These are phyloP conservation scores for Temnothorax unifasciatus DNA, from an alignment of 2,888 invertebrate species.

Conservation along the genomic window DNA sequence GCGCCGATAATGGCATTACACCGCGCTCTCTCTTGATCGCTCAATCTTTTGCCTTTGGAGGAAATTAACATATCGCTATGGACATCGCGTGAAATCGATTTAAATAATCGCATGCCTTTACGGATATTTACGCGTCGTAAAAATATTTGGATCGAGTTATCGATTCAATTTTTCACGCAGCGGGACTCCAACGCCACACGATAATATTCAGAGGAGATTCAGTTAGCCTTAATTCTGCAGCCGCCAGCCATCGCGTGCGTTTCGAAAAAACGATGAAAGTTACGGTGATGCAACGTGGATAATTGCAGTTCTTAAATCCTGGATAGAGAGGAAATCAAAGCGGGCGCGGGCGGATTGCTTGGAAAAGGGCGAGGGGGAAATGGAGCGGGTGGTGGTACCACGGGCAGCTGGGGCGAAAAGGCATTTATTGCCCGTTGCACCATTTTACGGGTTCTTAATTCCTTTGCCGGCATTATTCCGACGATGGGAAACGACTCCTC, in stretches of 20 bases:
- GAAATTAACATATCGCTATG: neutral
- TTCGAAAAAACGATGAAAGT: conserved; percentile 74
- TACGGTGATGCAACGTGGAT: conserved; percentile 75
- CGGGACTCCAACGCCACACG: conserved; percentile 51
- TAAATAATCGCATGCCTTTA: conserved; percentile 32
- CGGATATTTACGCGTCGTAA: conserved; percentile 34
- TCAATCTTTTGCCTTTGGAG: conserved; percentile 10
- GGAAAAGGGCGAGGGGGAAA: conserved; percentile 30
- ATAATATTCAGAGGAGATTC: conserved; percentile 70
- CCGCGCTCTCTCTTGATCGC: neutral
- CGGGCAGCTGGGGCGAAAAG: conserved; percentile 83
- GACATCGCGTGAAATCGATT: conserved; percentile 42
- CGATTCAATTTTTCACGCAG: conserved; percentile 52
- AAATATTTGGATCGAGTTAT: conserved; percentile 51
- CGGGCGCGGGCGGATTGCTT: conserved; percentile 24
- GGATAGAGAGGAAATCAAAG: conserved; percentile 66
- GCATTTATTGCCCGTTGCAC: conserved; percentile 83
- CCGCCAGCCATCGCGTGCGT: conserved; percentile 60
- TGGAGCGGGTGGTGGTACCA: conserved; percentile 61
- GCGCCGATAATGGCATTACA: conserved; percentile 4
- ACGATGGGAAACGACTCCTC: conserved; percentile 63
- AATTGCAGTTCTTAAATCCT: conserved; percentile 77
- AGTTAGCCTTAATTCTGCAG: conserved; percentile 57
- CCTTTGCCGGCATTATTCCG: conserved; percentile 70
- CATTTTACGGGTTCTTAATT: conserved; percentile 83